These are phyloP conservation scores for Argyra leucocephala DNA, from an alignment of 2,888 invertebrate genomes.

Conservation along the genomic window DNA sequence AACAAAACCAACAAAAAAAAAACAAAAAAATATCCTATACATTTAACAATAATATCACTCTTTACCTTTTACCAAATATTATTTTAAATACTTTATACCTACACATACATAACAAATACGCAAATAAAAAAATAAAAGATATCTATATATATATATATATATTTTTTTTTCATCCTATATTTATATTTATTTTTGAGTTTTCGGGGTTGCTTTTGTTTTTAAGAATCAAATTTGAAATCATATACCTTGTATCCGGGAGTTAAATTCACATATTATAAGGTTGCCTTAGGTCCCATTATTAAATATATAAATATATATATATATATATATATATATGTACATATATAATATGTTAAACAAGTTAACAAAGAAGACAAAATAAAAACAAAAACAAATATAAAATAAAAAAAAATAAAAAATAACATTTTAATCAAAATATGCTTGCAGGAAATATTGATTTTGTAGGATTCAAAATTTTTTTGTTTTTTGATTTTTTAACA, in stretches of 20 bases:
- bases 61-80: neutral
- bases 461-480: neutral
- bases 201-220: neutral
- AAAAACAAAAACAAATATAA: neutral
- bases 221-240: neutral
- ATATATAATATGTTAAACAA: neutral
- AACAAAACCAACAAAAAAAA: too few relatives aligned
- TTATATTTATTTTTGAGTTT: neutral
- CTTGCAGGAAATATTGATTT: slow-evolving; percentile 1
- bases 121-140: too few relatives aligned
- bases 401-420: neutral
- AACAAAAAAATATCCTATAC: neutral
- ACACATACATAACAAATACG: neutral
- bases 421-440: slow-evolving; percentile 4
- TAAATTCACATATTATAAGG: neutral
- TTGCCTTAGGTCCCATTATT: neutral
- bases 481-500: too few relatives aligned
- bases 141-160: neutral
- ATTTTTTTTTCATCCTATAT: neutral
- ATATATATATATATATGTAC: too few relatives aligned
- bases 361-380: neutral
- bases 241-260: neutral
- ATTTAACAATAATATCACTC: neutral
- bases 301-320: too few relatives aligned
- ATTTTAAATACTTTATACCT: neutral